Evolutionary conservation across 2,888 invertebrate genomes (phyloP), one percentile per base, ranked within the genome.

Genomic region (Diabrotica balteata): DNA sequence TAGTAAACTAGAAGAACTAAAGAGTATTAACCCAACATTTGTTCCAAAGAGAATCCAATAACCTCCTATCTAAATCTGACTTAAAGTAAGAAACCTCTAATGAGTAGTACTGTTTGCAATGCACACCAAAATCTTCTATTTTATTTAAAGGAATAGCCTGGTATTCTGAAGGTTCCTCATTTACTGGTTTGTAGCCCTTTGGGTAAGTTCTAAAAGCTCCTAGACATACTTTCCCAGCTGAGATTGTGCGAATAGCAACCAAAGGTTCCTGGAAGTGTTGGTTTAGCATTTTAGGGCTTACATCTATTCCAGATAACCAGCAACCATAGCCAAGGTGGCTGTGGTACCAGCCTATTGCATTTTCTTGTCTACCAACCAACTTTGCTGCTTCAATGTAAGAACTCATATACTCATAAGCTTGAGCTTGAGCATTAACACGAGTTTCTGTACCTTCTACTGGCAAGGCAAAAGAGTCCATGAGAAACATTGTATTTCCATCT

Each of bases 321-420:
- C 99, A 99, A 0, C 99, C 99, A 81, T 99, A 99, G 0, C 99
- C 99, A 3, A 99, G 99, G 86, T 99, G 99, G 82, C 97, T 97
- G 86, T 99, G 99, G 83, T 99, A 99, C 99, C 99, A 99, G 42
- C 99, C 99, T 78, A 99, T 97, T 0, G 98, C 98, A 87, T 99
- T 98, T 84, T 98, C 98, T 80, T 95, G 90, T 59, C 98, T 89
- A 1, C 96, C 95, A 73, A 95, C 97, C 86, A 94, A 92, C 86
- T 98, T 98, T 8, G 98, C 97, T 72, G 96, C 93, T 84, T 98
- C 98, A 76, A 97, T 97, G 79, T 98, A 99, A 3, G 96, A 97
- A 49, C 98, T 97, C 98, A 99, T 99, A 82, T 98, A 99, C 84
- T 99, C 99, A 84, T 99, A 99, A 0, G 99, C 99, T 83, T 99